Conservation (phyloP, 2,888 invertebrate genomes). For the Tanypteryx hageni region DNA sequence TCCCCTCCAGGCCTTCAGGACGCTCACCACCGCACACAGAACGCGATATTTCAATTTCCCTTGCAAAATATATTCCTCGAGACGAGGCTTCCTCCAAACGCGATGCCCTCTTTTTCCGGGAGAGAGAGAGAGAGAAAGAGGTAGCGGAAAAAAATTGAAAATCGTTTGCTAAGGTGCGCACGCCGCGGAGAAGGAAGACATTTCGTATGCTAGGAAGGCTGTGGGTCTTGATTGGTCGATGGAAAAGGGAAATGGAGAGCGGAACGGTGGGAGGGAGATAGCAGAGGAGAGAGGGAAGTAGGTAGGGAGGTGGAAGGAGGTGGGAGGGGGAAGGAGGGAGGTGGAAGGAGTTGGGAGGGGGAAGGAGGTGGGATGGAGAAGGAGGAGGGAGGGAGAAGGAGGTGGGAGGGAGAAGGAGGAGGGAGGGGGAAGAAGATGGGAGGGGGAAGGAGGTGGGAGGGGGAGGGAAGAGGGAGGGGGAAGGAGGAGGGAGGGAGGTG, state of each 20-base stretch:
- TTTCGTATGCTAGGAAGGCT: conserved; percentile 12
- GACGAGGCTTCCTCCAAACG: neutral
- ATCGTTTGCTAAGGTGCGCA: conserved; percentile 28
- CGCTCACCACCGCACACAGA: neutral
- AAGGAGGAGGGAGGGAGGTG: neutral
- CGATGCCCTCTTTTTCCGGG: neutral
- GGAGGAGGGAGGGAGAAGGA: too few species aligned
- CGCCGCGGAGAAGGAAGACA: conserved; percentile 5
- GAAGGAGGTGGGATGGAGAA: too few species aligned
- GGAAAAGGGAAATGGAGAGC: neutral
- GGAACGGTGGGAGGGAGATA: neutral
- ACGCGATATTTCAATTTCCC: conserved; percentile 17
- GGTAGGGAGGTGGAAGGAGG: too few species aligned
- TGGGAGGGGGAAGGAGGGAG: too few species aligned
- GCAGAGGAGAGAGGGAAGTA: too few species aligned
- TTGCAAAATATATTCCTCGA: neutral
- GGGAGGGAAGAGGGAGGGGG: too few species aligned
- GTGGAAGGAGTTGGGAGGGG: too few species aligned
- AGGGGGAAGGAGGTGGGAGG: too few species aligned
- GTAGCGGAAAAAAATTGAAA: conserved; percentile 22
- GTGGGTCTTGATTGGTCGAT: neutral
- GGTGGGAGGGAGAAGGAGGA: too few species aligned
- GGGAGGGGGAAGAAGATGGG: too few species aligned
- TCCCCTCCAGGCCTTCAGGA: neutral
- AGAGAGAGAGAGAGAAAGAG: neutral